Evolutionary conservation across 2,113 vertebrate species (phyloP), one percentile per base, ranked within the genome.

Genomic region (Cyphomyrus discorhynchus): DNA sequence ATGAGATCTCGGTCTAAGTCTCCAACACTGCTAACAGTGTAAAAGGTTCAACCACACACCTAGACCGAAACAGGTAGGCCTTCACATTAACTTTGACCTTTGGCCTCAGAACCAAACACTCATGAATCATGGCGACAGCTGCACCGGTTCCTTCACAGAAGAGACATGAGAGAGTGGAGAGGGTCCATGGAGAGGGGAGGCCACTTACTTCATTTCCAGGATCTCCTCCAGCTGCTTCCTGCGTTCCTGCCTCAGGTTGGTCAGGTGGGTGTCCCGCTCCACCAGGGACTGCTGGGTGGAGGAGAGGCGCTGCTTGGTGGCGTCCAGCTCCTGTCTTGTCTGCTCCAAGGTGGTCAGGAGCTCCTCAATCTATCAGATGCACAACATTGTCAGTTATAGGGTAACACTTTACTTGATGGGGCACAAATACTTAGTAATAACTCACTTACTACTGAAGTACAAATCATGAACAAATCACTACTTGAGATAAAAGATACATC

Each of bases 171-270:
- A 13, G 86, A 39, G n/a, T 17, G 86, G 86, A 35, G 49, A 87
- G 31, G 49, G 50, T 35, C 11, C 10, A 2, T 50, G 50, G 47
- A 56, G n/a, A 74, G 42, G 6, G 13, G 42, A 21, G 8, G 17
- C 15, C 39, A 95, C 98, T 96, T 93, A 99, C 99, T 99, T 99
- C 99, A 99, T 99, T 94, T 99, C 99, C 80, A 99, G 95, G 93
- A 99, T 98, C 94, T 99, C 99, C 94, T 99, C 98, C 47, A 99
- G 96, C 93, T 99, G 99, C 91, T 98, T 99, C 92, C 98, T 96
- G 90, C 98, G 93, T 86, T 99, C 99, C 90, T 98, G 96, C 89
- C 98, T 96, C 92, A 99, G 96, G 94, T 98, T 99, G 91, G 97
- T 97, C 92, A 99, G 95, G 92, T 99, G 98, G 4, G 97, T 95